A percentile compares a stretch with the other conserved stretches of the same genome.
phyloP scores from a whole-genome alignment of 2,888 invertebrate genomes.

The Schizaphis graminum region DNA sequence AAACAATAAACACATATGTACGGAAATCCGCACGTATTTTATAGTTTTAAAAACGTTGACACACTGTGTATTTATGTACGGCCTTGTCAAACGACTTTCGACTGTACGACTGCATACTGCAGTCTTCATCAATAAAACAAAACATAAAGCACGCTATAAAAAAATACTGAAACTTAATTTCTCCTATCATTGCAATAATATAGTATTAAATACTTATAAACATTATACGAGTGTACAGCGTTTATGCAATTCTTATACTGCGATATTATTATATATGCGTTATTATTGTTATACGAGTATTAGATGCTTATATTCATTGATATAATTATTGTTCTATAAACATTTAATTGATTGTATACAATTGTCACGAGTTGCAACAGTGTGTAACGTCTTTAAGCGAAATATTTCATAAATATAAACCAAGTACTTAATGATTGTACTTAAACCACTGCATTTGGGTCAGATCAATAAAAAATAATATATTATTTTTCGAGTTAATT shows the following conservation, averaged over 20 bases:
- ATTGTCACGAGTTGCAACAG: neutral
- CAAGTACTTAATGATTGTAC: neutral
- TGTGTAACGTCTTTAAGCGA: neutral
- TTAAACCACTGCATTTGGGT: constrained; percentile 18
- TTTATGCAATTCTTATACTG: neutral
- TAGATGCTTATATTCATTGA: neutral
- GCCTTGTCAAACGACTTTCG: neutral
- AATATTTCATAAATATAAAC: constrained; percentile 14
- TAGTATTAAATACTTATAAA: neutral
- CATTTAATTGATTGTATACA: constrained; percentile 4
- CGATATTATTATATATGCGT: neutral
- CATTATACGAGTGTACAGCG: neutral
- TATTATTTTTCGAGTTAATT: neutral
- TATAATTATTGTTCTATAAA: constrained; percentile 19
- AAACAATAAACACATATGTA: neutral
- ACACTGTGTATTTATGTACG: neutral
- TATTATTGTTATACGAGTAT: constrained; percentile 6
- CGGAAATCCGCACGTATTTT: neutral
- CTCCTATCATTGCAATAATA: neutral
- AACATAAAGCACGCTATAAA: neutral
- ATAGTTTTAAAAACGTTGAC: neutral
- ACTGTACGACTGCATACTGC: neutral
- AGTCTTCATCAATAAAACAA: neutral
- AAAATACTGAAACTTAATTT: constrained; percentile 1
- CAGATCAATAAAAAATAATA: constrained; percentile 1